Evolutionary conservation across 2,113 vertebrate genomes (phyloP).

Genomic region (Pogona vitticeps): DNA sequence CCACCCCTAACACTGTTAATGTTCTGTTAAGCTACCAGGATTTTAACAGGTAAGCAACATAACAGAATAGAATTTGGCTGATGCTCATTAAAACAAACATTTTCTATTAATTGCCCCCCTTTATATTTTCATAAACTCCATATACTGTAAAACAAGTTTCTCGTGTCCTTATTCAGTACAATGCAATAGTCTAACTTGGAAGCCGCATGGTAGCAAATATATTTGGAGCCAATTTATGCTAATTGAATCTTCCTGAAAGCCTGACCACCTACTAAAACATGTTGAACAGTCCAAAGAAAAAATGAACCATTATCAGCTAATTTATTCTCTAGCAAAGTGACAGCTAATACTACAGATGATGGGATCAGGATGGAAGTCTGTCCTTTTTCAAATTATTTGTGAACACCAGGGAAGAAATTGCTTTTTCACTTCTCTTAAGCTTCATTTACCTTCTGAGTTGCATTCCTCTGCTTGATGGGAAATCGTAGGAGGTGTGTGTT

Average conservation of each 20-base stretch:
- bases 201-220: constrained; percentile 29
- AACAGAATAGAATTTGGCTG: neutral
- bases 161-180: constrained; percentile 1
- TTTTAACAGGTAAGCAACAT: too few relatives aligned
- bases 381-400: neutral
- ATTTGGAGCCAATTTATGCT: constrained; percentile 48
- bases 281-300: neutral
- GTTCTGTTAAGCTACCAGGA: too few relatives aligned
- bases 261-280: constrained; percentile 32
- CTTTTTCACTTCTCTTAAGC: neutral
- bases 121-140: constrained; percentile 33
- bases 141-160: constrained; percentile 32
- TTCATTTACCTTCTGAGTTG: neutral
- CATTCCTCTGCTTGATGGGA: neutral
- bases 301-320: neutral
- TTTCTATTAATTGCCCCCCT: neutral
- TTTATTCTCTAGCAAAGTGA: neutral
- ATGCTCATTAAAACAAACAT: neutral
- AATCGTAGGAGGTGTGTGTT: neutral
- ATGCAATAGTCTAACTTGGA: constrained; percentile 45
- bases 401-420: neutral
- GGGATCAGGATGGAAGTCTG: neutral
- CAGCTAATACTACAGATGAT: constrained; percentile 8
- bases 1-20: too few relatives aligned
- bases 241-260: constrained; percentile 29